These are phyloP conservation scores for Discoglossus pictus DNA, from an alignment of 2,797 vertebrate species.

Conservation along the genomic window DNA sequence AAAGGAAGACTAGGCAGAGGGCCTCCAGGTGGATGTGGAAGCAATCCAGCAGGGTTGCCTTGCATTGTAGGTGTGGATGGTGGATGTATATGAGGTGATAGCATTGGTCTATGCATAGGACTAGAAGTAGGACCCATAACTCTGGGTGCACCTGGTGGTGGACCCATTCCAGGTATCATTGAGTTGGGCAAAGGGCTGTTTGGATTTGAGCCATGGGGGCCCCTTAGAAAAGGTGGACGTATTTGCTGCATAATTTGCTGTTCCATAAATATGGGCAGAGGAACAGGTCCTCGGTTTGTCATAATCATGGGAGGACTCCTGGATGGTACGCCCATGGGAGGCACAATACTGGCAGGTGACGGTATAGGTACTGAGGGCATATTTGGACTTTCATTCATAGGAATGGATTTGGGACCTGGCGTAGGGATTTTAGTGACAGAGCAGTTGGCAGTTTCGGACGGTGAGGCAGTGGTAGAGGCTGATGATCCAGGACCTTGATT, in stretches of 20 bases:
- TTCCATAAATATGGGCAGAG: conserved; percentile 96
- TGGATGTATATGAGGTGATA: conserved; percentile 89
- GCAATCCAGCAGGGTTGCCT: conserved; percentile 85
- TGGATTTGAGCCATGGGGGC: conserved; percentile 84
- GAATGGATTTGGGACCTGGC: conserved; percentile 83
- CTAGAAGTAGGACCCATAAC: conserved; percentile 86
- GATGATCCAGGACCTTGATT: conserved; percentile 80
- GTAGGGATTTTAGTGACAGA: conserved; percentile 92
- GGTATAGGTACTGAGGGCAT: conserved; percentile 79
- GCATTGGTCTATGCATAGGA: conserved; percentile 91
- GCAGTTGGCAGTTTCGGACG: conserved; percentile 86
- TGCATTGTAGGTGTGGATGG: conserved; percentile 84
- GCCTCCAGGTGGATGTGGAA: conserved; percentile 82
- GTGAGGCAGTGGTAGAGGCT: conserved; percentile 84
- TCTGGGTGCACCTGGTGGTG: conserved; percentile 80
- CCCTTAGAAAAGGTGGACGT: conserved; percentile 88
- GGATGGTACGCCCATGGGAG: conserved; percentile 84
- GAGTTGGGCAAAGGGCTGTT: conserved; percentile 93
- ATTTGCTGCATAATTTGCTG: conserved; percentile 99
- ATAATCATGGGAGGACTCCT: conserved; percentile 97
- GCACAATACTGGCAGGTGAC: conserved; percentile 79
- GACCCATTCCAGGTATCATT: conserved; percentile 92
- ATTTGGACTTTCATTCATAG: conserved; percentile 85
- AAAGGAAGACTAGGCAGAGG: conserved; percentile 87
- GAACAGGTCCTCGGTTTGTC: conserved; percentile 95